Percentiles rank a stretch among this genome's conserved stretches.
Conservation (phyloP, 2,797 vertebrate genomes). For the Onychomys leucogaster region DNA sequence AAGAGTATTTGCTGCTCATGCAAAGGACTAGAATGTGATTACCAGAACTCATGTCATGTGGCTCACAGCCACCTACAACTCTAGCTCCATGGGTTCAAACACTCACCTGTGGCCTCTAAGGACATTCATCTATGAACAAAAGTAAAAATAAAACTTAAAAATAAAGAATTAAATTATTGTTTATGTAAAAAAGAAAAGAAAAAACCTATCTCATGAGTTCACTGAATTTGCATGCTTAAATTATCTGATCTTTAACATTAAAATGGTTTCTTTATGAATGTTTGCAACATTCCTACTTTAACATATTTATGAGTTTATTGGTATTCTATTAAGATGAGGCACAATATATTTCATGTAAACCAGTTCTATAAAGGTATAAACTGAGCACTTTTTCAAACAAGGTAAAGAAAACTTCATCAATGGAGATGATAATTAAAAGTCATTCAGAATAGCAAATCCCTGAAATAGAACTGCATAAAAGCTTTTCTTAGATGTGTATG, state of each 20-base stretch:
- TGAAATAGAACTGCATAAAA: background rate
- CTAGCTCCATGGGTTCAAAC: background rate
- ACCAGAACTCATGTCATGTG: background rate
- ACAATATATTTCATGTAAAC: background rate
- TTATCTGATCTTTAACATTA: slow-evolving; percentile 7
- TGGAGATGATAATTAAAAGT: background rate
- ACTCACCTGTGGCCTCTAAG: background rate
- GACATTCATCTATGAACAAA: background rate
- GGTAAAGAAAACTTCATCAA: background rate
- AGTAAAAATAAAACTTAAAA: background rate
- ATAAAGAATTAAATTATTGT: background rate
- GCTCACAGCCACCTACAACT: background rate
- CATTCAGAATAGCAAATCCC: slow-evolving; percentile 26
- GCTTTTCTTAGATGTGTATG: background rate
- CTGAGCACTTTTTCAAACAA: background rate
- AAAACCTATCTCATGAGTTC: background rate
- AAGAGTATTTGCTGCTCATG: background rate
- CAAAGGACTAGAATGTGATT: background rate
- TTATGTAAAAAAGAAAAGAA: background rate
- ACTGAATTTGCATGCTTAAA: background rate
- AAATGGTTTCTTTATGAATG: slow-evolving; percentile 13
- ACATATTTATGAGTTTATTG: background rate
- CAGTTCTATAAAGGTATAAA: slow-evolving; percentile 4
- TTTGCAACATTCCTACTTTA: background rate
- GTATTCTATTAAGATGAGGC: background rate